Evolutionary conservation across 2,797 vertebrate species (phyloP).

Genomic region (Phoebastria nigripes): DNA sequence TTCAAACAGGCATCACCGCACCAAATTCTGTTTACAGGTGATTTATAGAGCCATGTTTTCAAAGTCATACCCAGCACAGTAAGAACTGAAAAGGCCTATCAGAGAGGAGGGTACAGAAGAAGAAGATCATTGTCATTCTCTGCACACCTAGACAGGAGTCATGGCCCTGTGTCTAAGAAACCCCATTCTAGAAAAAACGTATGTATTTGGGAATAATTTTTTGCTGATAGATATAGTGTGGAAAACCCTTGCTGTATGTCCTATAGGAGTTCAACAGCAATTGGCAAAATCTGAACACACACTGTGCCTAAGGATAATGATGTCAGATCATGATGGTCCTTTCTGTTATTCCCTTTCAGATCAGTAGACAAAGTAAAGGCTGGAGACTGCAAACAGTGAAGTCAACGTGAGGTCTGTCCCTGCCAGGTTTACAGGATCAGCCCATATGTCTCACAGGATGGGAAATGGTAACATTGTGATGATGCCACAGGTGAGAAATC

Average conservation of each 20-base stretch:
- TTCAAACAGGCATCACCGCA: background rate
- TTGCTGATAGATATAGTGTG: background rate
- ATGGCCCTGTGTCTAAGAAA: background rate
- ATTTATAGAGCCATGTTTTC: background rate
- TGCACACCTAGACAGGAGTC: background rate
- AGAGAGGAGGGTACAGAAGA: background rate
- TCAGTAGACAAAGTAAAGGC: background rate
- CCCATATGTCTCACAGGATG: background rate
- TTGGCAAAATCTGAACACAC: background rate
- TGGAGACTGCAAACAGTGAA: background rate
- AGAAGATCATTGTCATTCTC: background rate
- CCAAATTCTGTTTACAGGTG: background rate
- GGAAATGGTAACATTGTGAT: background rate
- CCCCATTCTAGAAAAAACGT: background rate
- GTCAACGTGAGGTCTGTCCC: background rate
- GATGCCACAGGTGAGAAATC: background rate
- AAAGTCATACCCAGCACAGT: background rate
- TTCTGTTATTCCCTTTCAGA: background rate
- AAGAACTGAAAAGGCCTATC: background rate
- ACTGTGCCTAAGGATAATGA: background rate
- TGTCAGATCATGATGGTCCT: background rate
- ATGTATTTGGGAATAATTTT: background rate
- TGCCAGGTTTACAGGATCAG: background rate
- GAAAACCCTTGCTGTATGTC: background rate
- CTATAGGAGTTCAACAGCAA: background rate